phyloP scores from a whole-genome alignment of 1,140 invertebrate species.

The Achroia grisella region DNA sequence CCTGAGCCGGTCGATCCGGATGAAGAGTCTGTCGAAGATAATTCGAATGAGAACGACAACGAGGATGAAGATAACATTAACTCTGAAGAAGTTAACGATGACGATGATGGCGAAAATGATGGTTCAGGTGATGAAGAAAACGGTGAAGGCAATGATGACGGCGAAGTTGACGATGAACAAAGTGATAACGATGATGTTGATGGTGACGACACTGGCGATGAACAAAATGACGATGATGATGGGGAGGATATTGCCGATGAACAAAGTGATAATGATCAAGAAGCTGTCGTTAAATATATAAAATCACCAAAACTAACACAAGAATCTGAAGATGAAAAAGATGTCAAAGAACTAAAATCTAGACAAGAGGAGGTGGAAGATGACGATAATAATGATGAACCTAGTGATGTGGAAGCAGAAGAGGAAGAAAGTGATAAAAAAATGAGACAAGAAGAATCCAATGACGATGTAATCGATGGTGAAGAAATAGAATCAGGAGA shows the following conservation, averaged over 20 bases:
- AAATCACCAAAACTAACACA: conserved; percentile 4
- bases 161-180: conserved; percentile 4
- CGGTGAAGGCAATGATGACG: background rate
- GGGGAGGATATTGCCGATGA: conserved; percentile 10
- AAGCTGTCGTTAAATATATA: background rate
- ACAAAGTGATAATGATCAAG: conserved; percentile 12
- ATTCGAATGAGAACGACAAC: conserved; percentile 5
- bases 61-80: conserved; percentile 12
- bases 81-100: conserved; percentile 14
- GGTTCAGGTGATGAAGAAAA: conserved; percentile 2
- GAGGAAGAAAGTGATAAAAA: background rate
- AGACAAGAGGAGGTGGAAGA: background rate
- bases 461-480: background rate
- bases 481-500: conserved; percentile 1
- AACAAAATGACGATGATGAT: conserved; percentile 16
- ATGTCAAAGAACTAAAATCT: background rate
- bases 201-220: conserved; percentile 8
- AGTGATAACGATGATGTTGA: conserved; percentile 4
- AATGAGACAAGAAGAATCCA: conserved; percentile 2
- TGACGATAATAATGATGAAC: background rate
- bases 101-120: conserved; percentile 9
- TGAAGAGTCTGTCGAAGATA: conserved; percentile 10
- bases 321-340: background rate
- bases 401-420: too few relatives aligned
- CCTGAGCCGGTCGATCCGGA: conserved; percentile 23